Conservation (phyloP, 2,888 invertebrate species). For the Mermis nigrescens region DNA sequence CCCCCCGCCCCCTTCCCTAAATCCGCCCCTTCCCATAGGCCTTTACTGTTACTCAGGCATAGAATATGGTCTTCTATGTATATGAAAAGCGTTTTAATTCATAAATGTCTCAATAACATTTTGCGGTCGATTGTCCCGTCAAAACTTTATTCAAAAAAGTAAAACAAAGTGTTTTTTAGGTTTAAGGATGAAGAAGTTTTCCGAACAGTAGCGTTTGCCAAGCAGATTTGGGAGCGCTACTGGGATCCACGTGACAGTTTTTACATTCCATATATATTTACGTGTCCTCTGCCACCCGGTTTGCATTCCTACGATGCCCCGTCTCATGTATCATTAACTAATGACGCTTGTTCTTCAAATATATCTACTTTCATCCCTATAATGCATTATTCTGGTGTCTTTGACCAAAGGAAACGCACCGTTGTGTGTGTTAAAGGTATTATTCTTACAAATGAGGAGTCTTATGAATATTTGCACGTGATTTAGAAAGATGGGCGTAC, state of each 20-base stretch:
- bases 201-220: conserved; percentile 18
- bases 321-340: conserved; percentile 39
- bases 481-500: too few species aligned
- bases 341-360: conserved; percentile 40
- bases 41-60: too few species aligned
- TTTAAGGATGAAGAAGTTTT: not conserved
- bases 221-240: conserved; percentile 29
- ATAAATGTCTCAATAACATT: too few species aligned
- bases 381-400: not conserved
- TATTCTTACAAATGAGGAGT: too few species aligned
- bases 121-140: too few species aligned
- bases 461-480: too few species aligned
- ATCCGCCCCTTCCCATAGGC: too few species aligned
- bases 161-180: too few species aligned
- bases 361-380: conserved; percentile 34
- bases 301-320: conserved; percentile 27
- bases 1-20: too few species aligned
- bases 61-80: too few species aligned
- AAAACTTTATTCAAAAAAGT: too few species aligned
- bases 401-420: not conserved
- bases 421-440: conserved; percentile 10
- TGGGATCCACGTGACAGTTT: conserved; percentile 30
- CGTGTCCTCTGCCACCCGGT: conserved; percentile 44
- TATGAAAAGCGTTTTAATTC: too few species aligned
- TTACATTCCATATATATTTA: conserved; percentile 37